phyloP scores from a whole-genome alignment of 1,140 invertebrate species.

The Acromyrmex heyeri region DNA sequence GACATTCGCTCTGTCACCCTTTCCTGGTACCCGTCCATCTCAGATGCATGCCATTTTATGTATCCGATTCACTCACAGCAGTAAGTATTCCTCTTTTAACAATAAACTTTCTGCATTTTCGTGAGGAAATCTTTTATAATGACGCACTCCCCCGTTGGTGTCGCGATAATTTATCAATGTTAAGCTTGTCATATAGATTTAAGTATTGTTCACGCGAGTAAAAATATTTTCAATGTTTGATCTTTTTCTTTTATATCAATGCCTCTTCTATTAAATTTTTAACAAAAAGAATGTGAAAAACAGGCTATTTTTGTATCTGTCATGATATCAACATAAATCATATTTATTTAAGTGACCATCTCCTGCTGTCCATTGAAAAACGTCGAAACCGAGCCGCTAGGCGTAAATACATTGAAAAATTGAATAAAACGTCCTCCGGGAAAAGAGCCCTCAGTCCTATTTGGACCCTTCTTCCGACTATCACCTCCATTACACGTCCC shows the following conservation, averaged over 20 bases:
- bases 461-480: constrained; percentile 27
- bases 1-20: neutral
- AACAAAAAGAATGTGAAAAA: neutral
- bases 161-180: neutral
- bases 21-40: neutral
- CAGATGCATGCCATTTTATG: neutral
- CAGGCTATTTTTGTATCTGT: neutral
- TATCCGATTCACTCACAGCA: neutral
- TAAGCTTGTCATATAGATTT: neutral
- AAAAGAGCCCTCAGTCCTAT: neutral
- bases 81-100: neutral
- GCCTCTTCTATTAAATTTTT: neutral
- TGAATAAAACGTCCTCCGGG: neutral
- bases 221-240: neutral
- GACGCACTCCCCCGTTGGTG: neutral
- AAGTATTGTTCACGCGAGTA: neutral
- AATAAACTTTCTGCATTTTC: neutral
- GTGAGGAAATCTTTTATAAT: neutral
- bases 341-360: neutral
- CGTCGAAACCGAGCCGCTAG: neutral
- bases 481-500: constrained; percentile 28
- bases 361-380: neutral
- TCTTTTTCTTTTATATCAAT: neutral
- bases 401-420: neutral
- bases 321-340: neutral